Conservation (phyloP, 2,113 vertebrate species). For the Microcebus murinus region DNA sequence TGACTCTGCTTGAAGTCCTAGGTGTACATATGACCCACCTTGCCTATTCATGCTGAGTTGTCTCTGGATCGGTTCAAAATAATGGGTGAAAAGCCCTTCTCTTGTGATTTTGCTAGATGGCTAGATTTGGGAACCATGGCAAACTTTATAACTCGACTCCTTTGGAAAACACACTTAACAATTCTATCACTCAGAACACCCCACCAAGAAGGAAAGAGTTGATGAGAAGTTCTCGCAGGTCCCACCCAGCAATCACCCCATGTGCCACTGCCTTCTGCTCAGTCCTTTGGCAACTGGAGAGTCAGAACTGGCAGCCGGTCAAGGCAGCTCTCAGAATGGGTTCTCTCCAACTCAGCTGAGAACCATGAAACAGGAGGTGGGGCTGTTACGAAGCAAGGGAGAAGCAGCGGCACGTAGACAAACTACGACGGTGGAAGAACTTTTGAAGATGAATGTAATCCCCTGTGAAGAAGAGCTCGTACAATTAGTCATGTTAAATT, state of each 20-base stretch:
- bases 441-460: constrained; percentile 64
- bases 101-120: background rate
- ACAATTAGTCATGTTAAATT: constrained; percentile 74
- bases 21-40: accelerated
- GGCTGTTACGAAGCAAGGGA: background rate
- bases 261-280: background rate
- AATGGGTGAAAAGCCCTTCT: background rate
- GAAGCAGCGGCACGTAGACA: background rate
- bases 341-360: background rate
- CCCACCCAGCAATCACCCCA: background rate
- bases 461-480: constrained; percentile 51
- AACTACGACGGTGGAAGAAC: constrained; percentile 2
- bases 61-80: background rate
- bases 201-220: background rate
- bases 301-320: background rate
- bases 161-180: background rate
- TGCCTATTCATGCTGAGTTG: background rate
- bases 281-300: background rate
- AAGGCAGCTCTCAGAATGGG: background rate
- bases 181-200: no score
- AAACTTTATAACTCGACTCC: background rate
- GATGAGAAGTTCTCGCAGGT: no score
- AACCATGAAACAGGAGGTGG: background rate
- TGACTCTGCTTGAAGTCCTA: background rate
- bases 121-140: background rate